phyloP scores from a whole-genome alignment of 2,888 invertebrate genomes.

The Leptogaster cylindrica region DNA sequence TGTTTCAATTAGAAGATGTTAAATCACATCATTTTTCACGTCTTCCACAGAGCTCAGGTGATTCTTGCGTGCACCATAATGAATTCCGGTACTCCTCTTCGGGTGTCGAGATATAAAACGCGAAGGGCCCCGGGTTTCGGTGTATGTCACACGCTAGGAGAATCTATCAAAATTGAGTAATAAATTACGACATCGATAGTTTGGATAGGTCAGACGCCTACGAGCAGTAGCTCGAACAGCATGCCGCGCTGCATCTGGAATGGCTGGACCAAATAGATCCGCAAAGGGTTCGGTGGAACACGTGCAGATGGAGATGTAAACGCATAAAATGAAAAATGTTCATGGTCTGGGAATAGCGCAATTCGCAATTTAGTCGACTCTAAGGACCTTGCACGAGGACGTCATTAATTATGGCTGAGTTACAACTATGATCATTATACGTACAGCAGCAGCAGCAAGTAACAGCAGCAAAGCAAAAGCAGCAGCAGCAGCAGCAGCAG shows the following conservation, averaged over 20 bases:
- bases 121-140: too few species aligned
- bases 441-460: neutral
- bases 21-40: too few species aligned
- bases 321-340: constrained; percentile 33
- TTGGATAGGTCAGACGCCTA: constrained; percentile 30
- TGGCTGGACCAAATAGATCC: neutral
- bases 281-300: neutral
- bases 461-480: too few species aligned
- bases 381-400: constrained; percentile 35
- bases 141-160: constrained; percentile 17
- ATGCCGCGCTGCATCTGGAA: constrained; percentile 7
- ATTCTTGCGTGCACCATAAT: too few species aligned
- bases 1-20: too few species aligned
- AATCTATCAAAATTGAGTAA: constrained; percentile 30
- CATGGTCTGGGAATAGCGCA: constrained; percentile 22
- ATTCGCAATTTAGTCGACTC: constrained; percentile 20
- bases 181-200: constrained; percentile 31
- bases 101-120: too few species aligned
- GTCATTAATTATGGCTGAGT: constrained; percentile 36
- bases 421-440: constrained; percentile 28
- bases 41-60: too few species aligned
- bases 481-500: too few species aligned
- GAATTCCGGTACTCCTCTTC: too few species aligned
- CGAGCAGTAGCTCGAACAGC: constrained; percentile 36
- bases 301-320: constrained; percentile 37